These are phyloP conservation scores for Cercocebus atys DNA, from an alignment of 2,113 vertebrate genomes.

Conservation along the genomic window DNA sequence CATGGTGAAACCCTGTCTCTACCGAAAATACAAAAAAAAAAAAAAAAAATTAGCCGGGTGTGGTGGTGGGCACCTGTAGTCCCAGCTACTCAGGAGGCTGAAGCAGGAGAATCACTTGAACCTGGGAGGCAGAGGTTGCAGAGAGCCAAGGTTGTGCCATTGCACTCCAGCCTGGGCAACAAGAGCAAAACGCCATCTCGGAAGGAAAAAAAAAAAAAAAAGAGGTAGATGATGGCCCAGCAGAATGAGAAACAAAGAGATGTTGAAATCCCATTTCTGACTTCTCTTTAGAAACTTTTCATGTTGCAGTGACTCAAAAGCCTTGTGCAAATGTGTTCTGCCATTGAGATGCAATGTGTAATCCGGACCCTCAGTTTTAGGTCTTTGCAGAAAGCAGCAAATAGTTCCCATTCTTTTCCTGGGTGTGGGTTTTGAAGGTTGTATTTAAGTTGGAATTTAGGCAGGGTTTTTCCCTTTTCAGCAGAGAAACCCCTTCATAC, in stretches of 20 bases:
- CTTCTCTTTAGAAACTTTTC: not conserved
- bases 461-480: not conserved
- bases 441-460: constrained; percentile 21
- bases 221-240: not conserved
- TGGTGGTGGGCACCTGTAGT: no score
- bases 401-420: not conserved
- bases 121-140: no score
- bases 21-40: no score
- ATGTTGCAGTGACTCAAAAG: not conserved
- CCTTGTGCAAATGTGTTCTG: constrained; percentile 4
- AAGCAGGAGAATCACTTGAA: no score
- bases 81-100: no score
- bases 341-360: not conserved
- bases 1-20: no score
- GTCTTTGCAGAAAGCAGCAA: not conserved
- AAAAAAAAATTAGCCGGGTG: no score
- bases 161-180: no score
- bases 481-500: not conserved
- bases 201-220: no score
- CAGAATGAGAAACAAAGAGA: not conserved
- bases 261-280: not conserved
- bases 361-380: not conserved
- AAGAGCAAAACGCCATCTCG: no score
- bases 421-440: not conserved
- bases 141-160: no score